Base-by-base conservation (phyloP, 1,140 invertebrate species). In the Metaphire vulgaris region DNA sequence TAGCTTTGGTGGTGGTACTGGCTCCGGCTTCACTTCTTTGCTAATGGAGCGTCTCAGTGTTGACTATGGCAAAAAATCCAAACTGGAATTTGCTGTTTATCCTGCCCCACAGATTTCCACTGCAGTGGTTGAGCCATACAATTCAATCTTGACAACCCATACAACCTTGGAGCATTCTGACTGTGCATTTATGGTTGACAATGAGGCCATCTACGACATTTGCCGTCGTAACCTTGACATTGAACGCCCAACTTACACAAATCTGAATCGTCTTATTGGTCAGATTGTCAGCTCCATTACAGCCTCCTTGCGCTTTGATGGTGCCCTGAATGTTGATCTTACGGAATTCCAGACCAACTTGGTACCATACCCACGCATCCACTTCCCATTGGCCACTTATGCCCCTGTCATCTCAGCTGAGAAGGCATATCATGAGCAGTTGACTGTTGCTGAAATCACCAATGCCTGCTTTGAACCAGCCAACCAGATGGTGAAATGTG, bases 11-110 rank as follows among this genome's bases (percentile, higher is more conserved):
- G n/a, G n/a, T n/a, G n/a, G n/a, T n/a, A n/a, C n/a, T n/a, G n/a
- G n/a, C 14, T 93, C 92, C 16, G 92, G 92, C 2, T 94, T 94
- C 85, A 92, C 92, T 12, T 92, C 92, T 0, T 86, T 94, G 69
- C 87, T 94, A 66, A 94, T 94, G 92, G 92, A 93, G 86, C 88
- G 90, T 91, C 0, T 93, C 26, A 92, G 91, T 29, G 92, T 93
- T 1, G 92, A 93, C 79, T 93, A 92, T 83, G 92, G 92, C n/a
- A n/a, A n/a, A n/a, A n/a, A n/a, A n/a, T n/a, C n/a, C n/a, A n/a
- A n/a, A n/a, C n/a, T n/a, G n/a, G 92, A 93, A 85, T 93, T 93
- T 83, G 90, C 91, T 78, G 91, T 94, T 79, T 94, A 94, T 83
- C 92, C 92, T 29, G 92, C 92, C 2, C 92, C 92, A 14, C 92